These are phyloP conservation scores for Hafferia zeledoni DNA, from an alignment of 2,797 vertebrate genomes.

Conservation along the genomic window DNA sequence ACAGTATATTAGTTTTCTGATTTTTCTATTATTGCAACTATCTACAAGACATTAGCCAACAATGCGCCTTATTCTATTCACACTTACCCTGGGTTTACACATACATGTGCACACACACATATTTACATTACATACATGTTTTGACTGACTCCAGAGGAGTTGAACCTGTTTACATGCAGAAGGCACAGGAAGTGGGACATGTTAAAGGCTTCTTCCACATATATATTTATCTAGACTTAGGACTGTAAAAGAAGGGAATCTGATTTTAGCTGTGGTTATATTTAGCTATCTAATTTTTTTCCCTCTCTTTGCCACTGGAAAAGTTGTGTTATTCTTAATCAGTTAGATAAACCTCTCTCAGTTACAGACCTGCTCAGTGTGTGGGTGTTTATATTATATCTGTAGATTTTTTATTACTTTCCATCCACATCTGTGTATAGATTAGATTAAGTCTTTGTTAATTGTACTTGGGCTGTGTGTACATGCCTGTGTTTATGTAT, in stretches of 20 bases:
- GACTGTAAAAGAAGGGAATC: neutral
- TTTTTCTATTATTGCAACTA: neutral
- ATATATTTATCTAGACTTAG: neutral
- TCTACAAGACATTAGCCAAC: neutral
- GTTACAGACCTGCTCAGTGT: slow-evolving; percentile 30
- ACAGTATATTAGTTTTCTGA: slow-evolving; percentile 3
- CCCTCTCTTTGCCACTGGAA: neutral
- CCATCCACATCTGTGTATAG: slow-evolving; percentile 1
- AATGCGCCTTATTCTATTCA: neutral
- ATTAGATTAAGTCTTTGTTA: slow-evolving; percentile 18
- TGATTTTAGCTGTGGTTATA: neutral
- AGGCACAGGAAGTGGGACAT: neutral
- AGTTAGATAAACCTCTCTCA: slow-evolving; percentile 36
- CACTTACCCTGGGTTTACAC: neutral
- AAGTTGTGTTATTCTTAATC: slow-evolving; percentile 34
- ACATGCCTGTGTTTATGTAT: neutral
- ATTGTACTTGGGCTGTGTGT: neutral
- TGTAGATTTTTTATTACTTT: slow-evolving; percentile 43
- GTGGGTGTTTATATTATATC: slow-evolving; percentile 20
- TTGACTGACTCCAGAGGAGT: neutral
- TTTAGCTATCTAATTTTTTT: neutral
- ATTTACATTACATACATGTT: neutral
- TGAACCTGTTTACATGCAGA: neutral
- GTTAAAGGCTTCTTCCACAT: neutral
- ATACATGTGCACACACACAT: too few species aligned